phyloP scores from a whole-genome alignment of 2,113 vertebrate genomes.

The Alexandromys fortis region DNA sequence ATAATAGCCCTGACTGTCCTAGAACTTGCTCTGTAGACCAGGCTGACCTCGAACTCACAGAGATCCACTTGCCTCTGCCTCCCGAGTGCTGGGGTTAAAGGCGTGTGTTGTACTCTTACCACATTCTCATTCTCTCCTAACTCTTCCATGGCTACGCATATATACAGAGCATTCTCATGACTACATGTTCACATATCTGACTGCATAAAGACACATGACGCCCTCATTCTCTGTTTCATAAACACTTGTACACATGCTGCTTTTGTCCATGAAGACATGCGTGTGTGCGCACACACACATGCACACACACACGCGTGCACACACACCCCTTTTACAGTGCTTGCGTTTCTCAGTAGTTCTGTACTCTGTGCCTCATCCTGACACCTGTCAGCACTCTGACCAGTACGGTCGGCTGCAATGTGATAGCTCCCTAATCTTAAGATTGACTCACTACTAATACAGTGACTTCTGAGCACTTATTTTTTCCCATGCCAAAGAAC shows the following conservation, averaged over 20 bases:
- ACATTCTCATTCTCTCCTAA: neutral
- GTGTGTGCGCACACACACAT: neutral
- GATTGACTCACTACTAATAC: neutral
- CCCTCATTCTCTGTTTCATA: neutral
- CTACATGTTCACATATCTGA: neutral
- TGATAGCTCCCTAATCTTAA: neutral
- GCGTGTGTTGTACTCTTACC: neutral
- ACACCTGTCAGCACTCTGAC: neutral
- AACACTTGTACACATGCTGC: neutral
- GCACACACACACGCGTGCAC: accelerated
- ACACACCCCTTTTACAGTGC: neutral
- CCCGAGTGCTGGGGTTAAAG: neutral
- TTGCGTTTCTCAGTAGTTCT: neutral
- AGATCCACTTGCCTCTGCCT: neutral
- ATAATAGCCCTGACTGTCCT: neutral
- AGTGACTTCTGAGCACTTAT: neutral
- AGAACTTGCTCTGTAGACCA: neutral
- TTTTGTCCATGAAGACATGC: neutral
- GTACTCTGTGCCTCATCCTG: neutral
- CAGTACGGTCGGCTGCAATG: neutral
- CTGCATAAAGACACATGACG: neutral
- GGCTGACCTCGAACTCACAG: neutral
- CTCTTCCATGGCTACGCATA: neutral
- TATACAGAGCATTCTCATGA: neutral
- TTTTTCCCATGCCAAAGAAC: neutral